Evolutionary conservation across 2,113 vertebrate species (phyloP), one percentile per base, ranked within the genome.

Genomic region (Bos javanicus): DNA sequence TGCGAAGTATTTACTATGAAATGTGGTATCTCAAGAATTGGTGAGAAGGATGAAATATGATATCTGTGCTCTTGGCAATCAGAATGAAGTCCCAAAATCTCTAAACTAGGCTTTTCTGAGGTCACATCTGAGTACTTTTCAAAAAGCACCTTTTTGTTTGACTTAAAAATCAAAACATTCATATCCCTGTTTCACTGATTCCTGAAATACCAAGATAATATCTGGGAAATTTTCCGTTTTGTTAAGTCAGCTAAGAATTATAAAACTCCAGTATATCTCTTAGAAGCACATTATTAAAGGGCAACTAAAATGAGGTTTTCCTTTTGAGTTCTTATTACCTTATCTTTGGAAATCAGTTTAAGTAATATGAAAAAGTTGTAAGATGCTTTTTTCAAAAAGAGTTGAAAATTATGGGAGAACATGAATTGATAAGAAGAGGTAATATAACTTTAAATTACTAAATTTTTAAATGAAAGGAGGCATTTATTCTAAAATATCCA

Each of bases 401-500:
- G 9, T 3, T 43, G 17, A 90, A 28, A 16, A 2, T 48, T n/a
- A 64, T 26, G 87, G 13, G 6, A 97, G 60, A 94, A 92, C 39
- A 62, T 67, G 95, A 97, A 81, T 87, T 21, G 46, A 87, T 89
- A 89, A 97, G 67, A 30, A 96, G 26, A 94, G 14, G 11, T 25
- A 96, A 98, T 98, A 95, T 74, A 92, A 89, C 39, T 97, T 97
- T 91, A 85, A 96, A 50, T 33, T 78, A 90, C 94, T 92, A 87
- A 78, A 39, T 89, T 94, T 94, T 96, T 39, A 54, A 60, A 95
- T 92, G 25, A 97, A 98, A 91, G 67, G 1, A 96, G 30, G 8
- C 95, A 97, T 97, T 95, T 86, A 97, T 95, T 95, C 23, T 91
- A 26, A 97, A 96, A 95, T 97, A 95, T 94, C 50, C 83, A 97